Evolutionary conservation across 2,113 vertebrate species (phyloP), one percentile per base, ranked within the genome.

Genomic region (Stercorarius parasiticus): DNA sequence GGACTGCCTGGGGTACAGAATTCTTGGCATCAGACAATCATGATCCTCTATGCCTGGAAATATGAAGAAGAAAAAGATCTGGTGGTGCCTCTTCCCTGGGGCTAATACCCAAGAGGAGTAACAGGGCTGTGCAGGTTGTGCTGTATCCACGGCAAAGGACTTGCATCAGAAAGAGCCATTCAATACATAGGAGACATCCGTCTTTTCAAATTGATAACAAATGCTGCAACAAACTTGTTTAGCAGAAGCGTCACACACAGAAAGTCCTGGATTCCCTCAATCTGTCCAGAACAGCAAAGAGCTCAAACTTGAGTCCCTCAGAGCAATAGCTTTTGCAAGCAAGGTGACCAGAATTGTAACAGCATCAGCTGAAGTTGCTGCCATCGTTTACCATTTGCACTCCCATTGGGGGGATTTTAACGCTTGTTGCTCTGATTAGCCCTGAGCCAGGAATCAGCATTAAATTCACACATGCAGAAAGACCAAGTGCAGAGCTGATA

Each of bases 351-450:
- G 27, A 12, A 34, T 77, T 62, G 7, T 64, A 29, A 47, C 32
- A 62, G 71, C 49, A 38, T 64, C 58, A 18, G 53, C 8, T 15
- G 2, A 36, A 81, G 26, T 19, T 59, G 22, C 38, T 59, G 10
- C 29, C 2, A 0, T 22, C 29, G 25, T 71, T 71, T 43, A 0
- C 50, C 18, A 1, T 30, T 52, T 4, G 4, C 16, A 0, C 61
- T 82, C 49, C 25, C 45, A 14, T 36, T 22, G 23, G 7, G 3
- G 1, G 50, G 16, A 47, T 74, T 67, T 53, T 21, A 84, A 7
- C 4, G 20, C 27, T 13, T 10, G 32, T 32, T 74, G 42, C 38
- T 43, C 45, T 19, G 56, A 80, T 67, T 25, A 80, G 30, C 36
- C 36, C 26, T 6, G 30, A 74, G 71, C 13, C 76, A n/a, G 38